Evolutionary conservation across 2,888 invertebrate genomes (phyloP).

Genomic region (Eumerus sabulonum): DNA sequence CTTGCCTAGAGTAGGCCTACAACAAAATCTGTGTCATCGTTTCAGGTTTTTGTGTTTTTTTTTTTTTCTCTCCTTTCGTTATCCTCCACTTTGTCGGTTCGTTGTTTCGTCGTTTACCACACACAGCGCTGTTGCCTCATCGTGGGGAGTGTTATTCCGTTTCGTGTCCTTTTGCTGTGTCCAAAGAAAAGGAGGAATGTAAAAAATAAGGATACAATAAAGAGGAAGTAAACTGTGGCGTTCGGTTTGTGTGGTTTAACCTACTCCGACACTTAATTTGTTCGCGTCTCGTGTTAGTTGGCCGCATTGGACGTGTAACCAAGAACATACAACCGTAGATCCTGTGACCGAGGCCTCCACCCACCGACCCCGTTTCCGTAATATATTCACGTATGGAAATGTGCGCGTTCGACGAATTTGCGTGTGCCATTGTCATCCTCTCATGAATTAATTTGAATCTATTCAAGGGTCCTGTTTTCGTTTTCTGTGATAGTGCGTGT

Average conservation of each 20-base stretch:
- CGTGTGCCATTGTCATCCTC: slow-evolving; percentile 47
- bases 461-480: slow-evolving; percentile 22
- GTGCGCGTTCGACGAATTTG: slow-evolving; percentile 47
- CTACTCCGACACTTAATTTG: slow-evolving; percentile 50
- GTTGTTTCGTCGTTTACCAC: too few species aligned
- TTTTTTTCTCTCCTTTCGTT: too few species aligned
- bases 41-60: slow-evolving; percentile 30
- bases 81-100: too few species aligned
- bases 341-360: too few species aligned
- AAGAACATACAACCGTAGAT: slow-evolving; percentile 5
- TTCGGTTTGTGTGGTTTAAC: slow-evolving; percentile 53
- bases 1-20: slow-evolving; percentile 17
- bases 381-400: slow-evolving; percentile 12
- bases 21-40: slow-evolving; percentile 62
- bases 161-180: slow-evolving; percentile 35
- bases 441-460: slow-evolving; percentile 60
- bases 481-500: slow-evolving; percentile 31
- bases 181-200: slow-evolving; percentile 13
- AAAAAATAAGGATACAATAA: slow-evolving; percentile 34
- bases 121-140: slow-evolving; percentile 6
- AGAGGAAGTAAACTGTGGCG: slow-evolving; percentile 53
- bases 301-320: slow-evolving; percentile 30
- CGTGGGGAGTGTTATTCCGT: slow-evolving; percentile 60
- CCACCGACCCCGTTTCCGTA: slow-evolving; percentile 21
- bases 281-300: slow-evolving; percentile 47